phyloP scores from a whole-genome alignment of 2,797 vertebrate species.

The Trachops cirrhosus region DNA sequence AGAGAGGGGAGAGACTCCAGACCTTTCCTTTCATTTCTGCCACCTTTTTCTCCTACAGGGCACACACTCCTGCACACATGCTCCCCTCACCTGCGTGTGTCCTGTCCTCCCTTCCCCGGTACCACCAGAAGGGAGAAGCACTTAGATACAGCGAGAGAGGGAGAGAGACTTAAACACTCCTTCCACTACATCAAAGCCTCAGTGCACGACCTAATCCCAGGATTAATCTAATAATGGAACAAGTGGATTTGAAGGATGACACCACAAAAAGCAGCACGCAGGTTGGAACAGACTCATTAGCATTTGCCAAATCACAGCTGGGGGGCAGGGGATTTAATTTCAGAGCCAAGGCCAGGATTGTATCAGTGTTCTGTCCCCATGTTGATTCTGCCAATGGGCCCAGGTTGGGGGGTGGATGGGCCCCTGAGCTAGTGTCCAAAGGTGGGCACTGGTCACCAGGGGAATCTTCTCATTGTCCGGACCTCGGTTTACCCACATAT shows the following conservation, averaged over 20 bases:
- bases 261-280: not conserved
- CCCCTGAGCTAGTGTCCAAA: not conserved
- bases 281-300: not conserved
- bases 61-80: not conserved
- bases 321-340: not conserved
- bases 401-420: rapidly evolving
- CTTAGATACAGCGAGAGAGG: not conserved
- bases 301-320: not conserved
- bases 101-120: not conserved
- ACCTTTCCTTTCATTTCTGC: constrained; percentile 44
- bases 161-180: not conserved
- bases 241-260: constrained; percentile 28
- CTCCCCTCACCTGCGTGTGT: not conserved
- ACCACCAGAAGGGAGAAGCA: not conserved
- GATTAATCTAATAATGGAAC: constrained; percentile 24
- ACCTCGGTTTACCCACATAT: not conserved
- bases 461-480: not conserved
- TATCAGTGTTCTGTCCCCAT: no score
- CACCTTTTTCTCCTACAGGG: not conserved
- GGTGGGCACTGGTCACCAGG: not conserved
- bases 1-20: constrained; percentile 62
- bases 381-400: not conserved
- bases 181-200: not conserved
- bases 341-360: not conserved
- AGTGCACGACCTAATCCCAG: not conserved